Conservation (phyloP, 2,888 invertebrate genomes). For the Aspidiotus rigidus region DNA sequence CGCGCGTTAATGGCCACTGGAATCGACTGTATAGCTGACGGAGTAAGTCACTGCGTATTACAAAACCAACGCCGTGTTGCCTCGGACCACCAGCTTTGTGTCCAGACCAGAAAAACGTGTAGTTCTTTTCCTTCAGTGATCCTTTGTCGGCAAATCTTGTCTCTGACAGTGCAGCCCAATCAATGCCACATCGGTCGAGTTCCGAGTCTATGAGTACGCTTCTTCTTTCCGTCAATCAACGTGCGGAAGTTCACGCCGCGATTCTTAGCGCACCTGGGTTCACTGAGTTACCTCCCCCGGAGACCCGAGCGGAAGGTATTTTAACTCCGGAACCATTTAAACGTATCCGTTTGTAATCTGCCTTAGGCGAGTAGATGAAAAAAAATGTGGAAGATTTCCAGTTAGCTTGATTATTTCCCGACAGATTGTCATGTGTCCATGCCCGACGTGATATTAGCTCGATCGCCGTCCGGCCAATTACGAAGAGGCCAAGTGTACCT, state of each 20-base stretch:
- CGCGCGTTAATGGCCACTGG: not conserved
- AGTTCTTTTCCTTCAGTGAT: not conserved
- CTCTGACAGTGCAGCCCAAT: too few species aligned
- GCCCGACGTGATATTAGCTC: too few species aligned
- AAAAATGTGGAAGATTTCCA: too few species aligned
- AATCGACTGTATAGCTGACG: not conserved
- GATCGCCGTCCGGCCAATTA: too few species aligned
- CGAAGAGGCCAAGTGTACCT: too few species aligned
- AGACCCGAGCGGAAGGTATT: not conserved
- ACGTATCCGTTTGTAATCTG: too few species aligned
- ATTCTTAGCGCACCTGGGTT: not conserved
- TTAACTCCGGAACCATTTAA: not conserved
- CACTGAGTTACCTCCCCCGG: not conserved
- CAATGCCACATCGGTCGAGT: not conserved
- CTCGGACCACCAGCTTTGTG: slow-evolving; percentile 3
- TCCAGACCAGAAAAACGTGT: slow-evolving; percentile 1
- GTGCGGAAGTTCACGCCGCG: slow-evolving; percentile 1
- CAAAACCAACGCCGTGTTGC: not conserved
- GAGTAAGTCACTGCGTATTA: not conserved
- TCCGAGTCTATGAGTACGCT: not conserved
- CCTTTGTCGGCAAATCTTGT: not conserved
- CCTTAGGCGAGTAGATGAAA: too few species aligned
- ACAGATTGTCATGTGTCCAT: too few species aligned
- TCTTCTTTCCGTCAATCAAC: not conserved
- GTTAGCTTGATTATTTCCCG: too few species aligned